Percentiles rank a stretch among this genome's conserved stretches.
These are phyloP conservation scores for Orthosia incerta DNA, from an alignment of 2,888 invertebrate species.

Conservation along the genomic window DNA sequence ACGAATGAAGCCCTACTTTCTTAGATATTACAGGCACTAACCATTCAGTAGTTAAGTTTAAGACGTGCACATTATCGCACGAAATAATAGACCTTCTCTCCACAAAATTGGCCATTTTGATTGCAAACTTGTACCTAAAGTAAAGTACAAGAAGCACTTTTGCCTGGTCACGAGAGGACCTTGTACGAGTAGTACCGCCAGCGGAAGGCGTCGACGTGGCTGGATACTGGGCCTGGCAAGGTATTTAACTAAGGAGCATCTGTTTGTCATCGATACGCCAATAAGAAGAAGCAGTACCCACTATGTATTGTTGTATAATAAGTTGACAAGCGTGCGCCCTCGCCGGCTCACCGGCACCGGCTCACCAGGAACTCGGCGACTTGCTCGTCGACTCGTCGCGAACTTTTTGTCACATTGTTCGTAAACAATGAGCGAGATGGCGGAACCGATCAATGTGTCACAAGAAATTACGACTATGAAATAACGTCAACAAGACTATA, in stretches of 20 bases:
- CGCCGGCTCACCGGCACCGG: not conserved
- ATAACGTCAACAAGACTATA: conserved; percentile 18
- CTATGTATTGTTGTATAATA: conserved; percentile 74
- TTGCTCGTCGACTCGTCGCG: conserved; percentile 15
- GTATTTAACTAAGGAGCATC: too few species aligned
- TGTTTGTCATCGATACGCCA: too few species aligned
- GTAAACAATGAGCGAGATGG: conserved; percentile 44
- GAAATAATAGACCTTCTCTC: not conserved
- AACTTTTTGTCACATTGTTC: conserved; percentile 47
- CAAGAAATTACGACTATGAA: conserved; percentile 21
- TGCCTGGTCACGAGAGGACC: too few species aligned
- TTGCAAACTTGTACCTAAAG: not conserved
- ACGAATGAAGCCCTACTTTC: too few species aligned
- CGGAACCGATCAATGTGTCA: conserved; percentile 36
- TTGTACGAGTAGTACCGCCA: too few species aligned
- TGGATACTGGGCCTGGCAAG: too few species aligned
- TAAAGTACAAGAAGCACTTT: too few species aligned
- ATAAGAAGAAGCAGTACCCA: not conserved
- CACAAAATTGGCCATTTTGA: not conserved
- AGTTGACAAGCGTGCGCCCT: conserved; percentile 1
- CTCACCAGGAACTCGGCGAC: conserved; percentile 8
- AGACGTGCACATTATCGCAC: not conserved
- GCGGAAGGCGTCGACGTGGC: too few species aligned
- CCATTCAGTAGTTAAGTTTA: too few species aligned
- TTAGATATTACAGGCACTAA: too few species aligned